Evolutionary conservation across 2,113 vertebrate genomes (phyloP).

Genomic region (Athene cunicularia): DNA sequence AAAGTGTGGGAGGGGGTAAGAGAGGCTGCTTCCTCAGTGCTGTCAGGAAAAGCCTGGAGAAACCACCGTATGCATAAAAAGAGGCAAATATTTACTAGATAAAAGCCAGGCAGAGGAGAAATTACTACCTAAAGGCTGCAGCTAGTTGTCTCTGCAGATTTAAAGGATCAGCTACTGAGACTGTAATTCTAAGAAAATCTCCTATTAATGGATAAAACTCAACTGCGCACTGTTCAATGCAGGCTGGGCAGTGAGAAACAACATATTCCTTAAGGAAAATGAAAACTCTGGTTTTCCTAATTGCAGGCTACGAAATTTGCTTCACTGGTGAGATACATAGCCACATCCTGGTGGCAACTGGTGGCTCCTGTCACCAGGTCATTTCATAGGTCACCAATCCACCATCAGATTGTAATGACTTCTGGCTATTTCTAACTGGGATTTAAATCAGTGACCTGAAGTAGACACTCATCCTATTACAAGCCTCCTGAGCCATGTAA

Average conservation of each 20-base stretch:
- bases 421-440: constrained; percentile 59
- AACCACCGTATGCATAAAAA: neutral
- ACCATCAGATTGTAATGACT: neutral
- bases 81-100: constrained; percentile 6
- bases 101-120: neutral
- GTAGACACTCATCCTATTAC: constrained; percentile 37
- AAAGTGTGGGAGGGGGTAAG: neutral
- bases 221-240: neutral
- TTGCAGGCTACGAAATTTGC: neutral
- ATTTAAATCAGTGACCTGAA: constrained; percentile 60
- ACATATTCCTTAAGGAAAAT: neutral
- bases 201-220: constrained; percentile 45
- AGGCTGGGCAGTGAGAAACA: neutral
- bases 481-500: constrained; percentile 5
- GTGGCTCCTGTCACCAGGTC: neutral
- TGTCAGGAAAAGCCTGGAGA: constrained; percentile 19
- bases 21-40: neutral
- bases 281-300: neutral
- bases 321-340: neutral
- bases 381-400: constrained; percentile 9
- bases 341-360: neutral
- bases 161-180: constrained; percentile 34
- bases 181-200: constrained; percentile 54
- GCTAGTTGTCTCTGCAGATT: constrained; percentile 32
- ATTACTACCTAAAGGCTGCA: constrained; percentile 7